Percentiles rank a stretch among this genome's conserved stretches.
Evolutionary conservation across 2,113 vertebrate species (phyloP).

Genomic region (Nanger granti): DNA sequence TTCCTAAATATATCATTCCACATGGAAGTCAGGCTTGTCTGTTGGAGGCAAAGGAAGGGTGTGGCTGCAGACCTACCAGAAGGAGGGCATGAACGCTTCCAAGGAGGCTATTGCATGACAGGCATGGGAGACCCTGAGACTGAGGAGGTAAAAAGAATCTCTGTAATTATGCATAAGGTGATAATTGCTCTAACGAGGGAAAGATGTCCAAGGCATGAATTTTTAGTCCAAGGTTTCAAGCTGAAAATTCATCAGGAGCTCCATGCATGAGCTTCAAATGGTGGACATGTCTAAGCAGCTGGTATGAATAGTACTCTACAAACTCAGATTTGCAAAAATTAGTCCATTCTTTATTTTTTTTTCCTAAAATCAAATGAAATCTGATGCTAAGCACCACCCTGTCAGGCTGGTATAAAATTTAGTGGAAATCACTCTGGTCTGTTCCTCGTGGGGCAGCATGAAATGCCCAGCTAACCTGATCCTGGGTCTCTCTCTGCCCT

Average conservation of each 20-base stretch:
- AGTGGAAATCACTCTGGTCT: neutral
- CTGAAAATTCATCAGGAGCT: neutral
- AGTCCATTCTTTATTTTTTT: neutral
- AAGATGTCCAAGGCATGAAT: neutral
- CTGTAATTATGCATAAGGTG: neutral
- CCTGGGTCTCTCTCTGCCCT: too few relatives aligned
- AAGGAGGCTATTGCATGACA: neutral
- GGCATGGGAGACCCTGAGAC: neutral
- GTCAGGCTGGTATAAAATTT: neutral
- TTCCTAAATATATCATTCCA: neutral
- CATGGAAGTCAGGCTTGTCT: neutral
- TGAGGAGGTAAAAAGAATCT: neutral
- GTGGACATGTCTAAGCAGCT: neutral
- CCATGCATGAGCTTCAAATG: neutral
- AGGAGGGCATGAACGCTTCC: neutral
- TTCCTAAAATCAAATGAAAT: neutral
- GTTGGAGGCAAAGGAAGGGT: accelerated
- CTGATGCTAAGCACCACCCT: neutral
- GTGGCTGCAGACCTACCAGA: neutral
- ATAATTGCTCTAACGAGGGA: neutral
- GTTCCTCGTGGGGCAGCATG: accelerated
- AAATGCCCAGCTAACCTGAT: neutral
- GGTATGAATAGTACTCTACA: neutral
- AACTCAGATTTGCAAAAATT: neutral
- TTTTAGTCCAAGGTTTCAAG: neutral